Percentiles rank a stretch among this genome's conserved stretches.
Evolutionary conservation across 2,888 invertebrate species (phyloP).

Genomic region (Coremacera marginata): DNA sequence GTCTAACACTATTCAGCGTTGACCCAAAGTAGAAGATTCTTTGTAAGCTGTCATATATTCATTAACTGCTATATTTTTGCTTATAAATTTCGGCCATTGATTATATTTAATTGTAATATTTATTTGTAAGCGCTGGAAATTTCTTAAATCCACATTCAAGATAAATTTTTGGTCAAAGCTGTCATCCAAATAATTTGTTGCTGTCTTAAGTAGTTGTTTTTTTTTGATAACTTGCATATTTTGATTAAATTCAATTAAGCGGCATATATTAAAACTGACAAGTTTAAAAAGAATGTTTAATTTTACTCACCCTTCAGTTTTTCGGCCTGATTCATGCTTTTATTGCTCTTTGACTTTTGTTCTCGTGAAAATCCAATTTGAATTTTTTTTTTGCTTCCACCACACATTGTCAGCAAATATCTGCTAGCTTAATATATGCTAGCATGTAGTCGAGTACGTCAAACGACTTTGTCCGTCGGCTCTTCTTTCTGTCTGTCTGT

Average conservation of each 20-base stretch:
- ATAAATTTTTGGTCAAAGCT: too few species aligned
- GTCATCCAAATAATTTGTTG: too few species aligned
- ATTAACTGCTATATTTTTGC: too few species aligned
- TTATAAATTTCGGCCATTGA: too few species aligned
- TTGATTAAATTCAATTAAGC: constrained; percentile 37
- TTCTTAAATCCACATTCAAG: neutral
- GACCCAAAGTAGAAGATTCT: too few species aligned
- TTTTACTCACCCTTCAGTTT: constrained; percentile 2
- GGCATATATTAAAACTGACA: constrained; percentile 25
- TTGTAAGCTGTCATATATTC: too few species aligned
- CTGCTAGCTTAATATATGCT: neutral
- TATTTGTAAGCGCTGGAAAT: neutral
- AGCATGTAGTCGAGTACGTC: neutral
- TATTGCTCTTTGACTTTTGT: neutral
- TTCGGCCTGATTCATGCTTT: constrained; percentile 25
- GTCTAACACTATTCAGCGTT: too few species aligned
- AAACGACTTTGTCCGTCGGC: neutral
- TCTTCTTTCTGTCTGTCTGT: neutral
- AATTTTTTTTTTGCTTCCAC: neutral
- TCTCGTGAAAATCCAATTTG: neutral
- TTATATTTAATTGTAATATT: too few species aligned
- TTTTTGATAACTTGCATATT: neutral
- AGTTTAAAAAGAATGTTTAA: neutral
- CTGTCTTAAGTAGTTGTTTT: too few species aligned
- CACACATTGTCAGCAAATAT: neutral